phyloP scores from a whole-genome alignment of 2,113 vertebrate species.

The Pachyramphus minor region DNA sequence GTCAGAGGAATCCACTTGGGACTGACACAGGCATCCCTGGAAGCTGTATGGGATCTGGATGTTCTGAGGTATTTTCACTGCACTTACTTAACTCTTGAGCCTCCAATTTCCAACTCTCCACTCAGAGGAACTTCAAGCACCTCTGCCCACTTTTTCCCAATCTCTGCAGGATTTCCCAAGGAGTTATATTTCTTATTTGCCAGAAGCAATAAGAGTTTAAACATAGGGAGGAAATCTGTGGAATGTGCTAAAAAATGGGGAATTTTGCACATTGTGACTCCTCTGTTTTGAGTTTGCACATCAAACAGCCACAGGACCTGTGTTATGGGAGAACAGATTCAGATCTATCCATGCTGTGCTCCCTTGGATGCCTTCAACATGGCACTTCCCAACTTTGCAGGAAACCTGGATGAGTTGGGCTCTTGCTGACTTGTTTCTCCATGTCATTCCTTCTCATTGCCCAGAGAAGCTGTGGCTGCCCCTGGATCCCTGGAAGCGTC shows the following conservation, averaged over 20 bases:
- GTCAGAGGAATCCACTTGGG: background rate
- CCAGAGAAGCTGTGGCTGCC: background rate
- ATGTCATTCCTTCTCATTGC: background rate
- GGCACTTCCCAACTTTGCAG: background rate
- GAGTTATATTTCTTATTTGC: background rate
- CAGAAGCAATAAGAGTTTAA: background rate
- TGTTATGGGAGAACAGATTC: background rate
- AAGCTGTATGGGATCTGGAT: background rate
- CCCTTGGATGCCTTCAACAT: background rate
- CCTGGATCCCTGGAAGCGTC: background rate
- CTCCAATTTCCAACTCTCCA: background rate
- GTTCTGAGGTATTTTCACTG: background rate
- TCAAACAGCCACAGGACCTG: background rate
- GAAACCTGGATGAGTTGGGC: background rate
- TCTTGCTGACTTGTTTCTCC: background rate
- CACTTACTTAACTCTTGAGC: background rate
- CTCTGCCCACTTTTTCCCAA: background rate
- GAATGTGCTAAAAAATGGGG: background rate
- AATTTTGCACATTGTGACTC: background rate
- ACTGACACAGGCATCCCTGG: background rate
- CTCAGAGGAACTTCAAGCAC: background rate
- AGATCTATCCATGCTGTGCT: no score
- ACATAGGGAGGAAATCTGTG: background rate
- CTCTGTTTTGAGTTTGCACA: background rate
- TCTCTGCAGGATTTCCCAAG: background rate